phyloP scores from a whole-genome alignment of 2,797 vertebrate species.

The Selene dorsalis region DNA sequence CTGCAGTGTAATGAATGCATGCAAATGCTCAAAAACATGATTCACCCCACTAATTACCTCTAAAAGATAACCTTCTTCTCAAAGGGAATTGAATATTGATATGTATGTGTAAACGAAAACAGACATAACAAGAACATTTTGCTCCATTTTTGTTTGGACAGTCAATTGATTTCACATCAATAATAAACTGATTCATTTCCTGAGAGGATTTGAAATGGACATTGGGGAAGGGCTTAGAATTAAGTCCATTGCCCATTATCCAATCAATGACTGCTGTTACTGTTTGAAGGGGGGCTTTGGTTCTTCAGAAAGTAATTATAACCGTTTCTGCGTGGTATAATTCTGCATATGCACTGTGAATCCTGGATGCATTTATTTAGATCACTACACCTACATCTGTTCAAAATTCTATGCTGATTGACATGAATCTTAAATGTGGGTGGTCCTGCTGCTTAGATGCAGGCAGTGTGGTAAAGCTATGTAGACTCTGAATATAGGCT shows the following conservation, averaged over 20 bases:
- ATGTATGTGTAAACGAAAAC: slow-evolving; percentile 15
- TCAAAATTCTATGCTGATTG: slow-evolving; percentile 27
- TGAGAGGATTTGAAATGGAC: slow-evolving; percentile 35
- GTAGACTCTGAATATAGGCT: neutral
- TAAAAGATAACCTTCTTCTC: slow-evolving; percentile 34
- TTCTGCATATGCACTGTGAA: slow-evolving; percentile 31
- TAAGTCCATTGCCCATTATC: slow-evolving; percentile 37
- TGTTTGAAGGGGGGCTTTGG: slow-evolving; percentile 20
- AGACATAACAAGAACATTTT: slow-evolving; percentile 13
- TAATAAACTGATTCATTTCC: slow-evolving; percentile 33
- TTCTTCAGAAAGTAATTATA: slow-evolving; percentile 48
- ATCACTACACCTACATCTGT: slow-evolving; percentile 35
- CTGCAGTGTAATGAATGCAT: slow-evolving; percentile 36
- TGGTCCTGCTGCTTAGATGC: slow-evolving; percentile 23
- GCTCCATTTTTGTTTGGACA: slow-evolving; percentile 34
- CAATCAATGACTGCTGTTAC: slow-evolving; percentile 51
- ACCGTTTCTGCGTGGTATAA: slow-evolving; percentile 27
- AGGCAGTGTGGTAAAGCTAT: slow-evolving; percentile 3
- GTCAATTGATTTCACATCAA: slow-evolving; percentile 26
- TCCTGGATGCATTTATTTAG: slow-evolving; percentile 37
- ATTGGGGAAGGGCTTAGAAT: slow-evolving; percentile 31
- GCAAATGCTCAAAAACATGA: slow-evolving; percentile 37
- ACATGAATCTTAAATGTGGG: slow-evolving; percentile 24
- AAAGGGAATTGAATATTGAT: slow-evolving; percentile 23
- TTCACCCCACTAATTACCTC: slow-evolving; percentile 50